Evolutionary conservation across 2,113 vertebrate genomes (phyloP).

Genomic region (Synchiropus splendidus): DNA sequence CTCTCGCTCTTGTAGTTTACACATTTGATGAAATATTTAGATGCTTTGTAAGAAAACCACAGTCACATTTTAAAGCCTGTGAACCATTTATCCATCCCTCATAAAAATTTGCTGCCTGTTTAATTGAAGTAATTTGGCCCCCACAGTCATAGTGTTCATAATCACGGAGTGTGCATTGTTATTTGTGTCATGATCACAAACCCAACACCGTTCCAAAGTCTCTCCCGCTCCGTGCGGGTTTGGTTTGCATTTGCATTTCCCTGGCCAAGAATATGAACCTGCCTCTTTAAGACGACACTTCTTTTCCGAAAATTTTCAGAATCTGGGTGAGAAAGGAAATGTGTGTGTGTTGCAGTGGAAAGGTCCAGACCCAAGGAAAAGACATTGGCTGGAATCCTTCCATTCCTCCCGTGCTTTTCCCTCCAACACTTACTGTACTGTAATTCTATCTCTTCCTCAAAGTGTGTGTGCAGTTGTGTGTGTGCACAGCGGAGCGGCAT

Average conservation of each 20-base stretch:
- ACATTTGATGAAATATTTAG: no score
- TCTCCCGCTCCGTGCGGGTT: no score
- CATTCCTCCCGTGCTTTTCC: slow-evolving; percentile 50
- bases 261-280: slow-evolving; percentile 28
- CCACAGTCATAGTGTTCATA: no score
- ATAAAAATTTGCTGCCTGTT: no score
- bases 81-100: no score
- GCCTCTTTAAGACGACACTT: slow-evolving; percentile 35
- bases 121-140: no score
- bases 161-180: no score
- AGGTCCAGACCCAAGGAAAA: slow-evolving; percentile 42
- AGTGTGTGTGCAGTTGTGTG: slow-evolving; percentile 2
- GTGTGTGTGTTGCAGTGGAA: slow-evolving; percentile 40
- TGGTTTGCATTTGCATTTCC: slow-evolving; percentile 41
- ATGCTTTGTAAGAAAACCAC: no score
- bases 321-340: slow-evolving; percentile 36
- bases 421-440: slow-evolving; percentile 52
- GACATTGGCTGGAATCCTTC: slow-evolving; percentile 47
- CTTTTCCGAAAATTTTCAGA: slow-evolving; percentile 44
- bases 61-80: no score
- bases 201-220: no score
- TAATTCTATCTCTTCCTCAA: slow-evolving; percentile 48
- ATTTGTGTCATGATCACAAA: no score
- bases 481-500: slow-evolving; percentile 20
- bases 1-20: no score